A percentile compares a stretch with the other conserved stretches of the same genome.
These are phyloP conservation scores for Cryptotermes secundus DNA, from an alignment of 1,140 invertebrate genomes.

Conservation along the genomic window DNA sequence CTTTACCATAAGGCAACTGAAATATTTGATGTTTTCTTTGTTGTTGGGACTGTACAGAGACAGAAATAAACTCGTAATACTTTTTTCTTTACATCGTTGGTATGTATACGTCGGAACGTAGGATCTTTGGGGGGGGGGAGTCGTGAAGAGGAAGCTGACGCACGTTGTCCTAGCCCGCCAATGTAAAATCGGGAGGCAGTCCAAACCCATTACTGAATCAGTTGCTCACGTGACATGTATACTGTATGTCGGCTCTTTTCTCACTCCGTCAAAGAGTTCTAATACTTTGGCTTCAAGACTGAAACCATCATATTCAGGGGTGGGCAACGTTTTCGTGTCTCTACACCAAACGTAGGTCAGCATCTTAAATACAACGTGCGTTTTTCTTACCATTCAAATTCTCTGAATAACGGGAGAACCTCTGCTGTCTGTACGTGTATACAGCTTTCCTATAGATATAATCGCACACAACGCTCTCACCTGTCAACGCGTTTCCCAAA, in stretches of 20 bases:
- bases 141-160: not conserved
- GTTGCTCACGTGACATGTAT: slow-evolving; percentile 13
- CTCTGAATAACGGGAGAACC: no score
- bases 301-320: slow-evolving; percentile 14
- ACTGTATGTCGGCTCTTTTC: not conserved
- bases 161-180: not conserved
- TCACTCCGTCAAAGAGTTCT: not conserved
- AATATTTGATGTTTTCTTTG: not conserved
- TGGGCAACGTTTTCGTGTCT: not conserved
- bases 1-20: no score
- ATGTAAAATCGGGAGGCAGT: not conserved
- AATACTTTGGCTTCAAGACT: slow-evolving; percentile 6
- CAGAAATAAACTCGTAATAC: not conserved
- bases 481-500: no score
- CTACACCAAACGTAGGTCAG: not conserved
- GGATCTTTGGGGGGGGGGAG: not conserved
- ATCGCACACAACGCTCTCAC: no score
- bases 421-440: no score
- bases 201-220: slow-evolving; percentile 18
- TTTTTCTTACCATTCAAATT: no score
- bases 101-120: not conserved
- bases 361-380: no score
- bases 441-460: no score
- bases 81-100: not conserved
- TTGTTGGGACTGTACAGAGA: not conserved